Evolutionary conservation across 92 coral and sea anemone species (phyloP), one percentile per base, ranked within the genome.

Genomic region (Siderastrea siderea): DNA sequence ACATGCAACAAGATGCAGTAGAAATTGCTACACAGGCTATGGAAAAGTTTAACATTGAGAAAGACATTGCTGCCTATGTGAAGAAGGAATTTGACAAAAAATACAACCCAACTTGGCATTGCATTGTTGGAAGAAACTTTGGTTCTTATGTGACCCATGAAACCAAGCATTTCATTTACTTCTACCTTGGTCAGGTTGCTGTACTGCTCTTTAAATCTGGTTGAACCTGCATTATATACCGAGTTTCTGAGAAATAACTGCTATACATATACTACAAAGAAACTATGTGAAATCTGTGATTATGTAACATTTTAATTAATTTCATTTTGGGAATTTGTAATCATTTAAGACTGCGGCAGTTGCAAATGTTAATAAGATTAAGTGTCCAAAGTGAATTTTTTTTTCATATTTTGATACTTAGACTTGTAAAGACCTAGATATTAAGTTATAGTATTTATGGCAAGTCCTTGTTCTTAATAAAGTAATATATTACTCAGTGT

Each of bases 31-130:
- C 92, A n/a, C 91, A 84, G 54, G 99, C 99, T 17, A 87, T 93
- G 90, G 96, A 95, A 85, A 93, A 96, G 74, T 95, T 88, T 77
- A 96, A 89, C 92, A 90, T 91, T n/a, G 96, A 96, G 83, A 96
- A 96, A 84, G 99, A 96, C 84, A 96, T 96, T 59, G 99, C 99
- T 11, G 99, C 99, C 1, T 93, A 76, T 50, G 88, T 96, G 68
- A 96, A 96, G 96, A 96, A 96, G 86, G 99, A 96, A 83, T 96
- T 96, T 77, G 99, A 96, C 98, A 96, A 96, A 90, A 96, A 96
- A 69, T 96, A 93, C 92, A 96, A 96, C 95, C 99, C 99, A 68
- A 96, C 99, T 75, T 96, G 99, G 99, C 99, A 96, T 81, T 96
- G 99, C 59, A 96, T 96, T 54, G 99, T 96, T 57, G 99, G 99